Percentiles rank a stretch among this genome's conserved stretches.
phyloP scores from a whole-genome alignment of 2,113 vertebrate species.

The Heptranchias perlo region DNA sequence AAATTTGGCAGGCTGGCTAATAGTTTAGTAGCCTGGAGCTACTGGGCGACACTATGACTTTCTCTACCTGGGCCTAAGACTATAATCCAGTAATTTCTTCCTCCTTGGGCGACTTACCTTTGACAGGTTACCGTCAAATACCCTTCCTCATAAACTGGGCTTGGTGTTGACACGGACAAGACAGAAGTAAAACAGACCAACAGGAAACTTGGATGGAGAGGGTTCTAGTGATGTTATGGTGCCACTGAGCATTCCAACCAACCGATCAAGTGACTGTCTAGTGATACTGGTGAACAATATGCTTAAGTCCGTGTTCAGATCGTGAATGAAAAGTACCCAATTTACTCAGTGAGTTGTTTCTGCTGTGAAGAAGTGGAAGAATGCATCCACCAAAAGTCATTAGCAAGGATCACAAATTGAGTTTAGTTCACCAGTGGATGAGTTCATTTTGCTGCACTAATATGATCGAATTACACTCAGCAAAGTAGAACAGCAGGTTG shows the following conservation, averaged over 20 bases:
- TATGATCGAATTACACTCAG: background rate
- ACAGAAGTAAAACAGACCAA: background rate
- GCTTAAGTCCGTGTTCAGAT: background rate
- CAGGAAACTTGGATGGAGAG: background rate
- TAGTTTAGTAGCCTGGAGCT: too few relatives aligned
- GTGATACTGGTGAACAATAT: background rate
- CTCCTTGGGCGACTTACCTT: too few relatives aligned
- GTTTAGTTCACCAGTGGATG: background rate
- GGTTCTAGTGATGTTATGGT: background rate
- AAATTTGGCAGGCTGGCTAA: too few relatives aligned
- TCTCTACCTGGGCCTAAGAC: too few relatives aligned
- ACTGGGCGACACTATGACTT: too few relatives aligned
- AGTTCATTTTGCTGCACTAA: background rate
- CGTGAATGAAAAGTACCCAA: background rate
- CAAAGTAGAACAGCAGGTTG: background rate
- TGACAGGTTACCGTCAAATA: too few relatives aligned
- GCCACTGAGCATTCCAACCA: background rate
- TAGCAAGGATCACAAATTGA: background rate
- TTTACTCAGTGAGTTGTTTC: background rate
- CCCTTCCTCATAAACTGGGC: background rate
- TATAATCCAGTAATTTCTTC: too few relatives aligned
- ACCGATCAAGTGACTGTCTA: background rate
- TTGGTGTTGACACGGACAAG: background rate
- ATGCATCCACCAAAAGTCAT: background rate
- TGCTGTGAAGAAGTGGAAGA: background rate